Conservation (phyloP, 2,797 vertebrate species). For the Oreonectes daqikongensis region DNA sequence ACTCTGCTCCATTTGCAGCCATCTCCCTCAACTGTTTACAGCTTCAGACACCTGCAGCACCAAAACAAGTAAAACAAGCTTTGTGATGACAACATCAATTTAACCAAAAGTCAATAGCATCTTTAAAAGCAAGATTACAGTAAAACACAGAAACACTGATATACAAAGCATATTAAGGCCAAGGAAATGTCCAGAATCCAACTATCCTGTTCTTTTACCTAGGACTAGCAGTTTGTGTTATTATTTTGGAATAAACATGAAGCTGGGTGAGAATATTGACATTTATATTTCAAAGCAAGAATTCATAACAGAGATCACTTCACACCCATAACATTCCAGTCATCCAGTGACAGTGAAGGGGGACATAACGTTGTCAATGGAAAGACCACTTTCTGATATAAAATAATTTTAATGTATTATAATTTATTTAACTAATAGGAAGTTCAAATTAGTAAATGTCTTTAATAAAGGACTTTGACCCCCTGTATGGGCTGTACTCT, state of each 20-base stretch:
- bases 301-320: background rate
- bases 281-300: background rate
- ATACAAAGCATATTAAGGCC: background rate
- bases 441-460: background rate
- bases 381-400: background rate
- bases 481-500: conserved; percentile 1
- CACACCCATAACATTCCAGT: background rate
- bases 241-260: background rate
- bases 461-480: background rate
- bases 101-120: background rate
- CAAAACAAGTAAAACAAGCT: conserved; percentile 20
- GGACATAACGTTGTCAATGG: background rate
- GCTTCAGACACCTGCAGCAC: conserved; percentile 67
- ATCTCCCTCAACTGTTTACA: conserved; percentile 82
- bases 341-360: background rate
- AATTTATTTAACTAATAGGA: background rate
- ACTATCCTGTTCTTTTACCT: background rate
- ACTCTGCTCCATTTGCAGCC: conserved; percentile 94
- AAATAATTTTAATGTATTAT: background rate
- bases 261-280: background rate
- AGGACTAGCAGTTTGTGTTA: background rate
- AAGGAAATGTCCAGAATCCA: background rate
- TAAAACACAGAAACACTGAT: background rate
- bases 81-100: background rate
- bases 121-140: background rate